Conservation (phyloP, 2,113 vertebrate species). For the Dasypus novemcinctus region DNA sequence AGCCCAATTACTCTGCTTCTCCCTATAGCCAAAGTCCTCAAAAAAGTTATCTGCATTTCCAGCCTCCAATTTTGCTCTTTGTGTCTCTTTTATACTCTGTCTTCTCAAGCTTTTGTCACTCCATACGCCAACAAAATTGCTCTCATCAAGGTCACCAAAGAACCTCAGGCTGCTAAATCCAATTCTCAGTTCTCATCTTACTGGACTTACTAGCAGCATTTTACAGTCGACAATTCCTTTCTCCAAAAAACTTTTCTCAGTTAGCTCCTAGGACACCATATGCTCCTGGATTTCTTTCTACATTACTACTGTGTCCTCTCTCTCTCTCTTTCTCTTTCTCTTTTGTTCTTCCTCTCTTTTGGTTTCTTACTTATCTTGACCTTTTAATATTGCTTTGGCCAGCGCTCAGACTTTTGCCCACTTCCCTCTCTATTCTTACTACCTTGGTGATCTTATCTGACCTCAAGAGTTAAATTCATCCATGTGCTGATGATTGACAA, state of each 20-base stretch:
- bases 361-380: not conserved
- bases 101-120: slow-evolving; percentile 18
- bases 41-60: not conserved
- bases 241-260: slow-evolving; percentile 10
- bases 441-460: not conserved
- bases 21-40: not conserved
- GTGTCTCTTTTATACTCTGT: not conserved
- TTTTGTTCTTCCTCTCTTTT: not conserved
- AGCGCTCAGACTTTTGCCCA: not conserved
- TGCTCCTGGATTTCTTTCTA: not conserved
- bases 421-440: not conserved
- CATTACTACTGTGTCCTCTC: not conserved
- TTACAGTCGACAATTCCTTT: slow-evolving; percentile 26
- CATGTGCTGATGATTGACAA: not conserved
- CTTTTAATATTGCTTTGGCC: not conserved
- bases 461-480: not conserved
- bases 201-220: slow-evolving; percentile 35
- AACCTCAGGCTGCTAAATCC: not conserved
- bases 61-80: not conserved
- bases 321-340: not conserved
- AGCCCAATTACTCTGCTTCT: not conserved
- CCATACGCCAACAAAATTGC: not conserved
- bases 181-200: slow-evolving; percentile 38
- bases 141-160: slow-evolving; percentile 59
- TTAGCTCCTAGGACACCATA: slow-evolving; percentile 26